A percentile compares a stretch with the other conserved stretches of the same genome.
phyloP scores from a whole-genome alignment of 1,140 invertebrate genomes.

The Ceratina japonica region DNA sequence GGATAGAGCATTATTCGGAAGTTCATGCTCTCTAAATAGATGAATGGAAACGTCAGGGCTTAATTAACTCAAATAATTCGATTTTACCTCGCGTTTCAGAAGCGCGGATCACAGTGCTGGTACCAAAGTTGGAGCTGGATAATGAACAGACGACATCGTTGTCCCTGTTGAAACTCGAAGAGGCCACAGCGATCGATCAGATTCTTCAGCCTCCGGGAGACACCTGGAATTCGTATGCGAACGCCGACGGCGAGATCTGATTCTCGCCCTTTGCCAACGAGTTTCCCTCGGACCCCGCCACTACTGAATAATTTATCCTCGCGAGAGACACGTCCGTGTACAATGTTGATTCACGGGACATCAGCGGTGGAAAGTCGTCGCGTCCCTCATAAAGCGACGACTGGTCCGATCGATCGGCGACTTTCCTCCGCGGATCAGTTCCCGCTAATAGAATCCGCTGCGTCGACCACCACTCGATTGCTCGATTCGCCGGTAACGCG shows the following conservation, averaged over 20 bases:
- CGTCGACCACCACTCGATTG: no score
- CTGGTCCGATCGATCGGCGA: neutral
- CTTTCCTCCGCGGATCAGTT: neutral
- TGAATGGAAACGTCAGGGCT: neutral
- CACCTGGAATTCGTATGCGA: neutral
- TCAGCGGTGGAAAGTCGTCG: no score
- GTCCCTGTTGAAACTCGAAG: slow-evolving; percentile 7
- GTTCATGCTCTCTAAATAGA: neutral
- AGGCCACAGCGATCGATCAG: slow-evolving; percentile 4
- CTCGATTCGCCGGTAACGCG: neutral
- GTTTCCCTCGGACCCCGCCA: neutral
- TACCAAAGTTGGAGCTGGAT: slow-evolving; percentile 6
- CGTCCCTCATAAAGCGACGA: neutral
- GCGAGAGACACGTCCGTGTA: no score
- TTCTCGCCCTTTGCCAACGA: no score
- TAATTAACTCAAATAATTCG: neutral
- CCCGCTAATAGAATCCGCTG: neutral
- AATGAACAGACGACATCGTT: neutral
- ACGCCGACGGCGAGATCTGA: neutral
- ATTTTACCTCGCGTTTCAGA: slow-evolving; percentile 12
- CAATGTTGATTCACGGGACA: neutral
- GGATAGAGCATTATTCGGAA: no score
- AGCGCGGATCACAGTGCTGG: neutral
- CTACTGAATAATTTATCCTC: slow-evolving; percentile 25
- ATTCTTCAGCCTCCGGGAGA: neutral